Base-by-base conservation (phyloP, 2,797 vertebrate genomes). In the Periparus ater region DNA sequence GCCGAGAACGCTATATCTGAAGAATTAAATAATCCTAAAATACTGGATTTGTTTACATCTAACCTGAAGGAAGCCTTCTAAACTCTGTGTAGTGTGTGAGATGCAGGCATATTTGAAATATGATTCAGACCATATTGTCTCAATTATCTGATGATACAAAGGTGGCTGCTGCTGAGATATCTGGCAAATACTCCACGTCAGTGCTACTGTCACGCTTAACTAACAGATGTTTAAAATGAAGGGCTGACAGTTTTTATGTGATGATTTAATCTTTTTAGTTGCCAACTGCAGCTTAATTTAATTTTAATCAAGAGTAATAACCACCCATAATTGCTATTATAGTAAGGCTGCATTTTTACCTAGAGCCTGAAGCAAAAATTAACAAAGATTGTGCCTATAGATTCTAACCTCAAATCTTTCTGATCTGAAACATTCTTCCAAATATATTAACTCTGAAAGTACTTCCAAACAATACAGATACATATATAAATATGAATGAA, bases 291-390 rank as follows among this genome's bases (percentile, higher is more conserved):
- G 89, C 97, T 96, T 96, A 96, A 97, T 97, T 96, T 96, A 96
- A 96, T 97, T 97, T 97, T 97, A 98, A 97, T 97, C 93, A 97
- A 95, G 95, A 97, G 80, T 96, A 98, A 97, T 97, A 97, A 96
- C 94, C 89, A 89, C 66, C 44, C 30, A 78, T 93, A 96, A 97
- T 86, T 89, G 54, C 44, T 73, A 17, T 95, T 95, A 91, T 27
- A 65, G 58, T 88, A 68, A 83, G 54, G 74, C 44, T 94, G 42
- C 63, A 38, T 50, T 96, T 97, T 91, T 91, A 90, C 45, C 36
- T 92, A 78, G 55, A 55, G 34, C 26, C 57, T 44, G 47, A 60
- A 92, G 30, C 11, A 93, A 89, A 87, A 93, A n/a, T 17, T 25
- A 74, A 36, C 14, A 71, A 66, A 77, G 27, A 85, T 61, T 85